phyloP scores from a whole-genome alignment of 30 jellyfish, hydroid and myxozoan species.

The Cassiopea xamachana region DNA sequence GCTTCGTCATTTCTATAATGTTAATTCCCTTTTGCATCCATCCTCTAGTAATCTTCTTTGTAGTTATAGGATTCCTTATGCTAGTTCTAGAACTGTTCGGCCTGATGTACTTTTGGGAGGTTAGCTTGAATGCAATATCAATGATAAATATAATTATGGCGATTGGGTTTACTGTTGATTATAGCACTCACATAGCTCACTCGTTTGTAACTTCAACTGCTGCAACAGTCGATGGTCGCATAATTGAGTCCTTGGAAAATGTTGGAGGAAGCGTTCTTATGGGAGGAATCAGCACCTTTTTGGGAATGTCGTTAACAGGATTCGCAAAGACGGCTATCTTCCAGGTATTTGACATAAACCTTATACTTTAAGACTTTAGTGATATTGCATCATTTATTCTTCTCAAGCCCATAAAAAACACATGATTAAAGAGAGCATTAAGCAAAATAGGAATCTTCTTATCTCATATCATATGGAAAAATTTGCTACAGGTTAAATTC shows the following conservation, averaged over 20 bases:
- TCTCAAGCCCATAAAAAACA: no score
- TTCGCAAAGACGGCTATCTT: conserved; percentile 68
- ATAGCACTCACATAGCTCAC: conserved; percentile 97
- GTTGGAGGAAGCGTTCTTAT: conserved; percentile 94
- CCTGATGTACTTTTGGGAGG: conserved; percentile 90
- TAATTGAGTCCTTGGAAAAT: conserved; percentile 77
- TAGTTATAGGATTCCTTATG: conserved; percentile 65
- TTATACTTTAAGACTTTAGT: no score
- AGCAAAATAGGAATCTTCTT: no score
- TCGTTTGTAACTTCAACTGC: conserved; percentile 79
- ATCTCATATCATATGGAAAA: no score
- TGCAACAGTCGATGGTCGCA: conserved; percentile 70
- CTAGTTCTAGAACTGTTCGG: conserved; percentile 86
- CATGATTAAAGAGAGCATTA: no score
- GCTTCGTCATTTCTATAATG: conserved; percentile 73
- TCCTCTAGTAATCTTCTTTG: conserved; percentile 74
- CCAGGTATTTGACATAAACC: conserved; percentile 24
- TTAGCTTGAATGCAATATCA: conserved; percentile 84
- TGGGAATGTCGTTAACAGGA: conserved; percentile 77
- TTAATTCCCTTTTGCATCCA: conserved; percentile 86
- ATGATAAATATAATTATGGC: conserved; percentile 95
- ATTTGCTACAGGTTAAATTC: no score
- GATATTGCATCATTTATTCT: no score
- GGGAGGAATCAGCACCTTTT: conserved; percentile 89
- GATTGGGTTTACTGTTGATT: conserved; percentile 96